Conservation (phyloP, 1,140 invertebrate genomes). For the Tetragonula clypearis region DNA sequence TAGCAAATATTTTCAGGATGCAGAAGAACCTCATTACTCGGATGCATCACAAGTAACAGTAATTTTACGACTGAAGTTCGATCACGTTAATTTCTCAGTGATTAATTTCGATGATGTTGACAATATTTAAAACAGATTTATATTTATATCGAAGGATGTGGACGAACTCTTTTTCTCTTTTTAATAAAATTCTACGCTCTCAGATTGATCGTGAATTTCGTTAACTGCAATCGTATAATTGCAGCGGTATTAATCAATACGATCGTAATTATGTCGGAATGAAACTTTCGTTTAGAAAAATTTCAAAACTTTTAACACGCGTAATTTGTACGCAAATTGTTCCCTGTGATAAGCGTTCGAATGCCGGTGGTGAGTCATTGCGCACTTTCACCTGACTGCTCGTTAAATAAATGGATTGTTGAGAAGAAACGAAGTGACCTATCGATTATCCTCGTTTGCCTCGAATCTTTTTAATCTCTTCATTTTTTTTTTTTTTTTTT, state of each 20-base stretch:
- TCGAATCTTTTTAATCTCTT: neutral
- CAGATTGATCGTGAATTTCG: too few relatives aligned
- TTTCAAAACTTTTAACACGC: too few relatives aligned
- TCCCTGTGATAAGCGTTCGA: neutral
- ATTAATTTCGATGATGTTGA: too few relatives aligned
- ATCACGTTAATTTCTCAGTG: neutral
- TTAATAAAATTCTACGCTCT: too few relatives aligned
- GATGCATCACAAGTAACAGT: neutral
- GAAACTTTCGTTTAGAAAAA: too few relatives aligned
- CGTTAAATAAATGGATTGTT: constrained; percentile 2
- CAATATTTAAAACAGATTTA: too few relatives aligned
- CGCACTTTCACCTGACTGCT: neutral
- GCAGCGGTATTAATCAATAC: too few relatives aligned
- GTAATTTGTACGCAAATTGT: neutral
- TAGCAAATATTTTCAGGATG: neutral
- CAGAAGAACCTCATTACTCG: neutral
- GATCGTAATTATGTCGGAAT: too few relatives aligned
- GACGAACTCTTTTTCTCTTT: too few relatives aligned
- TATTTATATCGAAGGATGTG: too few relatives aligned
- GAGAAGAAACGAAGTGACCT: neutral
- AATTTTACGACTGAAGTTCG: neutral
- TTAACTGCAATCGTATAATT: too few relatives aligned
- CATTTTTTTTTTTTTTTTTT: neutral
- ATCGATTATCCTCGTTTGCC: neutral
- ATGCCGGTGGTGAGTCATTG: neutral